Percentiles rank a stretch among this genome's conserved stretches.
Evolutionary conservation across 2,113 vertebrate genomes (phyloP).

Genomic region (Mobula hypostoma): DNA sequence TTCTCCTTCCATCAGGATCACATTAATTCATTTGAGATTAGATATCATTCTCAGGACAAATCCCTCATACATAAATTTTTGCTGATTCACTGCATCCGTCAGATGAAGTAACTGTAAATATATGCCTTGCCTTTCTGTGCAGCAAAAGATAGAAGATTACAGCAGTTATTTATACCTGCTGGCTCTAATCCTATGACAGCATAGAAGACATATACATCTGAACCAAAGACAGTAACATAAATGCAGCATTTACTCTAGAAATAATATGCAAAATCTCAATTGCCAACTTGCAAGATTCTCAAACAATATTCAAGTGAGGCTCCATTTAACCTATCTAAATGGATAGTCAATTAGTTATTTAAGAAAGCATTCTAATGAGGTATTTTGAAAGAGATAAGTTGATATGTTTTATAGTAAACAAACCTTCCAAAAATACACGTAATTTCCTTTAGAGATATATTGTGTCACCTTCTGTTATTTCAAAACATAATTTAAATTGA

Average conservation of each 20-base stretch:
- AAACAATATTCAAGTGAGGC: not conserved
- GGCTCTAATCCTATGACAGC: not conserved
- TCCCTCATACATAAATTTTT: not conserved
- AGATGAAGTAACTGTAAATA: not conserved
- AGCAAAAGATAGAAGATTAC: not conserved
- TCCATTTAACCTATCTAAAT: not conserved
- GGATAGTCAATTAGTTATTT: not conserved
- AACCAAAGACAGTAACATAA: not conserved
- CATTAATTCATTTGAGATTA: not conserved
- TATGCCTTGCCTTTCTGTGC: not conserved
- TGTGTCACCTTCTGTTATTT: not conserved
- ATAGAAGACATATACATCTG: not conserved
- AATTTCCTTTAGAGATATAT: slow-evolving; percentile 8
- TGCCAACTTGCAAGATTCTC: not conserved
- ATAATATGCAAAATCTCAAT: not conserved
- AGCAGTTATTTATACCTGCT: not conserved
- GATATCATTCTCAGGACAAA: not conserved
- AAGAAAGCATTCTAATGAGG: not conserved
- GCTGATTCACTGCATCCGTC: not conserved
- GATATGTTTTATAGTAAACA: not conserved
- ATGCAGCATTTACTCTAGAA: not conserved
- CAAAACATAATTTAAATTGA: slow-evolving; percentile 12
- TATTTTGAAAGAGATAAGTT: not conserved
- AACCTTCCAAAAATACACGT: slow-evolving; percentile 7
- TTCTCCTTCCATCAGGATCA: not conserved